These are phyloP conservation scores for Haemorhous mexicanus DNA, from an alignment of 2,113 vertebrate genomes.

Conservation along the genomic window DNA sequence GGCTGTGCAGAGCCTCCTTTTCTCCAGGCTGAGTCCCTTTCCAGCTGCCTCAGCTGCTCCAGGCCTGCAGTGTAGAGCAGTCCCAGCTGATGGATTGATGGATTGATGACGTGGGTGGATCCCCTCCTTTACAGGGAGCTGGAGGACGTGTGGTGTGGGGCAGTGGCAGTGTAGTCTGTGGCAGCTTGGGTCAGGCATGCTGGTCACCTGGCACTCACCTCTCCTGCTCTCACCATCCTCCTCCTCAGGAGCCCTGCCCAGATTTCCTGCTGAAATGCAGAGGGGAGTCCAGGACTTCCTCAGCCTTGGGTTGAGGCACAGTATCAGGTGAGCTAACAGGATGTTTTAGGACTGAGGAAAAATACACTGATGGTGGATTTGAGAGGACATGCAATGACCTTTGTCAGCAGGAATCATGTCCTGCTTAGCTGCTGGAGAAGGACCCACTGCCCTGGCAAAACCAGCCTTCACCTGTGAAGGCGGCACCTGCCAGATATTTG, in stretches of 20 bases:
- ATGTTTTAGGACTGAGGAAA: background rate
- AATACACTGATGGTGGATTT: background rate
- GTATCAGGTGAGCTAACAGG: background rate
- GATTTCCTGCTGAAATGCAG: background rate
- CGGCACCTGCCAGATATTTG: background rate
- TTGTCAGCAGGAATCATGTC: background rate
- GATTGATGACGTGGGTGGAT: background rate
- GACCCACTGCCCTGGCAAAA: background rate
- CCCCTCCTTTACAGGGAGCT: background rate
- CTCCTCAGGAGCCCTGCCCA: background rate
- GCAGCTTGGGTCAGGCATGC: background rate
- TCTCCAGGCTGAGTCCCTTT: background rate
- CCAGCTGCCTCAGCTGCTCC: background rate
- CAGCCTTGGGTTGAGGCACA: fast-evolving
- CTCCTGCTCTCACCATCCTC: background rate
- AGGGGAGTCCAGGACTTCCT: background rate
- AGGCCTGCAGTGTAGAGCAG: background rate
- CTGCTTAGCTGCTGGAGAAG: background rate
- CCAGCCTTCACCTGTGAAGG: background rate
- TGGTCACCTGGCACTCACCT: background rate
- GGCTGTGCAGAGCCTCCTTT: background rate
- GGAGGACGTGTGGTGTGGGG: background rate
- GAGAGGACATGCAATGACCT: background rate
- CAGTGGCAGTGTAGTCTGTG: background rate
- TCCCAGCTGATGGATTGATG: background rate